phyloP scores from a whole-genome alignment of 2,797 vertebrate species.

The Cyprinella venusta region DNA sequence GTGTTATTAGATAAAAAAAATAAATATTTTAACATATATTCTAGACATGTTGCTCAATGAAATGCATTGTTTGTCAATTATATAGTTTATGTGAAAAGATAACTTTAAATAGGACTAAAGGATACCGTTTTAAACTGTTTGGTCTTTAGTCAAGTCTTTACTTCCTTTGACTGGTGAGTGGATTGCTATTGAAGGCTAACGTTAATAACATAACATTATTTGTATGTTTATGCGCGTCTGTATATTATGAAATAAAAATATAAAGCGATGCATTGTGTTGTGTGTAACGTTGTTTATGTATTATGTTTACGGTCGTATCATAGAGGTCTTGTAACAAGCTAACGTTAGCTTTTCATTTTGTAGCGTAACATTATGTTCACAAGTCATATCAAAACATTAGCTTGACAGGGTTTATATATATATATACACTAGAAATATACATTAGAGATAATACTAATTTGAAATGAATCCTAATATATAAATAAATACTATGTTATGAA shows the following conservation, averaged over 20 bases:
- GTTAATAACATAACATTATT: background rate
- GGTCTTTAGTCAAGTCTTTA: slow-evolving; percentile 1
- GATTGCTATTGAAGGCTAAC: slow-evolving; percentile 20
- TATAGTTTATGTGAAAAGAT: background rate
- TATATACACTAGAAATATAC: background rate
- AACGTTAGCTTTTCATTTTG: background rate
- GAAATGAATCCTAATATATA: background rate
- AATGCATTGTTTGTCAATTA: background rate
- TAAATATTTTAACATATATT: background rate
- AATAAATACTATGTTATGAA: fast-evolving
- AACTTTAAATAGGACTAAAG: slow-evolving; percentile 16
- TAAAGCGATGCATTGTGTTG: background rate
- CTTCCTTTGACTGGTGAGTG: slow-evolving; percentile 60
- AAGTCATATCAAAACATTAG: slow-evolving; percentile 2
- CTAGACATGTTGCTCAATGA: background rate
- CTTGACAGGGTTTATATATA: background rate
- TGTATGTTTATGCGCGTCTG: background rate
- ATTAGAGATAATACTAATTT: background rate
- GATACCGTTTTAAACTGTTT: slow-evolving; percentile 25
- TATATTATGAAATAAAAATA: slow-evolving; percentile 6
- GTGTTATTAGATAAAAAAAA: background rate
- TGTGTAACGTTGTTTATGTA: background rate
- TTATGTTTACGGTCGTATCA: background rate
- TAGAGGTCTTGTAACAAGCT: slow-evolving; percentile 1
- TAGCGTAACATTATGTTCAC: background rate